Percentiles rank a stretch among this genome's conserved stretches.
Conservation (phyloP, 2,113 vertebrate species). For the Periophthalmodon schlosseri region DNA sequence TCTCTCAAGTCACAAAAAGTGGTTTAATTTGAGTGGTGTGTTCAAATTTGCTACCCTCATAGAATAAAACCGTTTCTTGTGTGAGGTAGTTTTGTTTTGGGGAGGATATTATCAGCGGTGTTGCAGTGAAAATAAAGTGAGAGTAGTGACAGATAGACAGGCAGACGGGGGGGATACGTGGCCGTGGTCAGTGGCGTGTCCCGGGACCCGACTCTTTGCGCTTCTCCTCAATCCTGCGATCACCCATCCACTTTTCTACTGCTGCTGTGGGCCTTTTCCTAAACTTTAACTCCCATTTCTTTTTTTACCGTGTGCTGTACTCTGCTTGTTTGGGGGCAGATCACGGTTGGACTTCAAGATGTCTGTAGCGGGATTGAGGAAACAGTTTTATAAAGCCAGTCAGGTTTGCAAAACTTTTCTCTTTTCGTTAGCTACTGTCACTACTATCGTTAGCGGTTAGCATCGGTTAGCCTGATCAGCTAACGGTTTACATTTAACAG, state of each 20-base stretch:
- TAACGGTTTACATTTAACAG: slow-evolving; percentile 16
- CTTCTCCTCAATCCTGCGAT: slow-evolving; percentile 52
- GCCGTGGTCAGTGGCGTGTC: slow-evolving; percentile 73
- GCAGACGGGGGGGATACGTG: slow-evolving; percentile 42
- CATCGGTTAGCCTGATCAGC: slow-evolving; percentile 47
- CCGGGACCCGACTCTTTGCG: slow-evolving; percentile 53
- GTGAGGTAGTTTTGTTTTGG: background rate
- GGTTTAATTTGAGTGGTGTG: slow-evolving; percentile 28
- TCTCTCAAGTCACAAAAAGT: slow-evolving; percentile 25
- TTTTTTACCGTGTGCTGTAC: slow-evolving; percentile 16
- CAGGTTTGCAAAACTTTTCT: slow-evolving; percentile 83
- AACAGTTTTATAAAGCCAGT: slow-evolving; percentile 98
- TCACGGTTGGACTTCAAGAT: slow-evolving; percentile 74
- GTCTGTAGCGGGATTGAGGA: slow-evolving; percentile 97
- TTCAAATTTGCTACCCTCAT: background rate
- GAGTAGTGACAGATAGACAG: background rate
- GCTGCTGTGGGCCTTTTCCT: slow-evolving; percentile 37
- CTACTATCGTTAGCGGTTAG: slow-evolving; percentile 51
- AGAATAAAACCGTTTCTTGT: too few relatives aligned
- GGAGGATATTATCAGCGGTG: background rate
- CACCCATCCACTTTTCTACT: slow-evolving; percentile 31
- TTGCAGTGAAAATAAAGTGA: background rate
- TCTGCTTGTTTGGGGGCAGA: slow-evolving; percentile 34
- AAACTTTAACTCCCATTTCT: slow-evolving; percentile 33
- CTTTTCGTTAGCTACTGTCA: slow-evolving; percentile 44